Conservation (phyloP, 2,113 vertebrate species). For the Mus spicilegus region DNA sequence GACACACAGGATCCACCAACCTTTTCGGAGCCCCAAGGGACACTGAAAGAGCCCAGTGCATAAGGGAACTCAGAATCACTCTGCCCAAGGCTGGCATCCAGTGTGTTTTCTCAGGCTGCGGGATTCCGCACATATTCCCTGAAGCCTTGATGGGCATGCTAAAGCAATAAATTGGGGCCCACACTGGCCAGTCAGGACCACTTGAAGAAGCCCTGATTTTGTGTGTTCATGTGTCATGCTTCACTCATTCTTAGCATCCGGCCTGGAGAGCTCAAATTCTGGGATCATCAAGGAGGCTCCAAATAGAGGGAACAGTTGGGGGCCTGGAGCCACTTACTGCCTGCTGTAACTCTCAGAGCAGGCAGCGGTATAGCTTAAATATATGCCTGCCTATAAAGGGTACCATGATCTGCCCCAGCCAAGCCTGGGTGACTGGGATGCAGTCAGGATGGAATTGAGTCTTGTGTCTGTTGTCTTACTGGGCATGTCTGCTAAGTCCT, state of each 20-base stretch:
- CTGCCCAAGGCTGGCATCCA: accelerated
- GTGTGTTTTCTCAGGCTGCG: neutral
- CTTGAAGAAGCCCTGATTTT: neutral
- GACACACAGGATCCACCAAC: accelerated
- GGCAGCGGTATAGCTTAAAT: accelerated
- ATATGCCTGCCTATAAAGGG: neutral
- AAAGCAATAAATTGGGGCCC: neutral
- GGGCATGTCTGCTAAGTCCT: no score
- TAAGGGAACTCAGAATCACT: neutral
- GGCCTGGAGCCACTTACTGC: neutral
- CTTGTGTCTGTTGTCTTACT: no score
- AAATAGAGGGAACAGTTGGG: neutral
- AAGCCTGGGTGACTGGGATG: accelerated
- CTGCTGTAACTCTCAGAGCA: accelerated
- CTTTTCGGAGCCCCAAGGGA: neutral
- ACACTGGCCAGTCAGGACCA: neutral
- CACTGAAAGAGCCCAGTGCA: accelerated
- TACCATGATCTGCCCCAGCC: accelerated
- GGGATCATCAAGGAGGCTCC: accelerated
- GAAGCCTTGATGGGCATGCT: accelerated
- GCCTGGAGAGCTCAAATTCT: neutral
- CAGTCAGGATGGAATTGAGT: accelerated
- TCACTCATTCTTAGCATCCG: accelerated
- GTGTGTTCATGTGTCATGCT: accelerated
- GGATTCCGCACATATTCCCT: neutral